These are phyloP conservation scores for Lagorchestes hirsutus DNA, from an alignment of 2,797 vertebrate genomes.

Conservation along the genomic window DNA sequence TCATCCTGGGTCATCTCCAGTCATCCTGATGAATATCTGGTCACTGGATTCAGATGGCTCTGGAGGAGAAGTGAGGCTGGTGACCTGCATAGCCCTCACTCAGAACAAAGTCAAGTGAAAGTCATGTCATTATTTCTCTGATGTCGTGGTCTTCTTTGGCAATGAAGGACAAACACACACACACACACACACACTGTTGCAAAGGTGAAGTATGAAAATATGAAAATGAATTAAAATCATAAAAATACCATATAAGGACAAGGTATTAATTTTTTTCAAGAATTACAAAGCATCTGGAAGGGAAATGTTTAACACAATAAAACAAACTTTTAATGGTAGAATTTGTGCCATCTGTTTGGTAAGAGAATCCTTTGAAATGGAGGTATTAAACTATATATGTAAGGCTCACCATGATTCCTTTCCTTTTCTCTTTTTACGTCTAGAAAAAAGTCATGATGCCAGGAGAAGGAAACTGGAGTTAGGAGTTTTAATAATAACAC, in stretches of 20 bases:
- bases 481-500: background rate
- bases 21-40: no score
- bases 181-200: no score
- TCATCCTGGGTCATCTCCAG: no score
- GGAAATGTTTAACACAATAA: background rate
- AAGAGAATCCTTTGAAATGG: background rate
- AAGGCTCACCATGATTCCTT: background rate
- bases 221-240: background rate
- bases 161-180: no score
- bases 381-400: background rate
- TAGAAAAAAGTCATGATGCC: background rate
- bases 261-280: background rate
- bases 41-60: no score
- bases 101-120: no score
- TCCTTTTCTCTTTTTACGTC: background rate
- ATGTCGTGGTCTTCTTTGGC: no score
- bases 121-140: no score
- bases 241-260: background rate
- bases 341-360: background rate
- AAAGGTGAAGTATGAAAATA: background rate
- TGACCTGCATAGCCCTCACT: no score
- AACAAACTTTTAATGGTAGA: background rate
- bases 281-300: background rate
- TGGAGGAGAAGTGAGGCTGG: no score
- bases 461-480: background rate